A percentile compares a stretch with the other conserved stretches of the same genome.
phyloP scores from a whole-genome alignment of 2,797 vertebrate genomes.

The Paguma larvata region DNA sequence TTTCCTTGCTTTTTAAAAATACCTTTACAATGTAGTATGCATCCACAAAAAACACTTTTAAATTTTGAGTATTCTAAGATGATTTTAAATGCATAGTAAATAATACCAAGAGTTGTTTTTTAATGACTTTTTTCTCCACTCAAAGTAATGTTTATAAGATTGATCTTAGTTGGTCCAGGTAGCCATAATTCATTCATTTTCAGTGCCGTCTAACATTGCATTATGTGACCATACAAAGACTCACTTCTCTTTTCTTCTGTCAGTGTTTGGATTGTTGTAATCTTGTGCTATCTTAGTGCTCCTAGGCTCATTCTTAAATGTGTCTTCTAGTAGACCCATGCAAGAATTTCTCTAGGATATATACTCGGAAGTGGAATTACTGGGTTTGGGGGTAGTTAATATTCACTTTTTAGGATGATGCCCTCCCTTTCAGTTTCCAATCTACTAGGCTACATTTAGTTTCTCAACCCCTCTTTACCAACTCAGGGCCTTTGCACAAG shows the following conservation, averaged over 20 bases:
- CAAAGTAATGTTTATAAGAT: neutral
- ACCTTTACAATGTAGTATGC: constrained; percentile 31
- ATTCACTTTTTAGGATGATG: neutral
- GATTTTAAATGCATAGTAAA: constrained; percentile 41
- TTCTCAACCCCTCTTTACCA: neutral
- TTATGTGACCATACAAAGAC: neutral
- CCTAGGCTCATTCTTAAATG: neutral
- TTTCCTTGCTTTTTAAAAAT: constrained; percentile 43
- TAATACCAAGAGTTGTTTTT: neutral
- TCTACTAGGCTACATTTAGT: neutral
- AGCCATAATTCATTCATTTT: constrained; percentile 37
- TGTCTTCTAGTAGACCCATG: neutral
- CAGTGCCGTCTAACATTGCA: neutral
- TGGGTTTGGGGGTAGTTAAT: neutral
- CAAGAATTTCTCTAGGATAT: neutral
- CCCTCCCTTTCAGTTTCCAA: neutral
- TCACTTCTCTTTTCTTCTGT: neutral
- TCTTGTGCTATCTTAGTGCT: neutral
- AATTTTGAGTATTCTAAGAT: neutral
- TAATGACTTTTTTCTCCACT: neutral
- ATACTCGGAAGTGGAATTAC: neutral
- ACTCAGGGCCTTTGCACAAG: neutral
- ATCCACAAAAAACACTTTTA: neutral
- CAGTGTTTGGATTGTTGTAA: neutral
- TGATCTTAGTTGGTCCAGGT: neutral